Evolutionary conservation across 2,888 invertebrate genomes (phyloP), one percentile per base, ranked within the genome.

Genomic region (Trachelus stipa): DNA sequence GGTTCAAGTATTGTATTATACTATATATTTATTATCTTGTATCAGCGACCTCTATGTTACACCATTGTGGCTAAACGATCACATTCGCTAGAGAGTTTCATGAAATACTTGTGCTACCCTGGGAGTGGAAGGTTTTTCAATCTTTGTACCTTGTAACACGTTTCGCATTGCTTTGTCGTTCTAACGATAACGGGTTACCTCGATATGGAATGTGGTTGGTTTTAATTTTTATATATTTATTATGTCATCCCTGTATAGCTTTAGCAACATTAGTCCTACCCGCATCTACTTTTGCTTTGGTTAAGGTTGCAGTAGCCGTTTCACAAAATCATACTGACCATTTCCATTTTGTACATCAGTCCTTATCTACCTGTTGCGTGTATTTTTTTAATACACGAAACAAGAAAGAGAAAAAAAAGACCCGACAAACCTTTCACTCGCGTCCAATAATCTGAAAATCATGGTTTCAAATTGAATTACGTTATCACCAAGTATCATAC

Each of bases 221-320:
- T 56, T 75, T 76, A 78, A 31, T 33, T 33, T 34, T 73, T 71
- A 35, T n/a, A 40, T 78, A 68, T 78, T 78, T 77, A 75, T 83
- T 68, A 31, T 69, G 79, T 77, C 77, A 34, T 81, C 68, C 73
- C 77, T 68, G 77, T 81, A 69, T 76, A 74, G 83, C 83, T 82
- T 85, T 31, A 23, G 76, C 79, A 69, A 79, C 80, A 33, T 4
- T 15, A 12, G 6, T 40, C 15, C 9, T 23, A 9, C 56, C 23
- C 56, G 23, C 56, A 56, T 23, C 15, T 56, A 37, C 68, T 73
- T 76, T 75, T 71, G 85, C 86, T 77, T 85, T 80, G 77, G 78
- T 81, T 35, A 79, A 78, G 82, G 82, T 83, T 79, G 80, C 77
- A 78, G 73, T 77, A 37, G 71, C 73, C 74, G 40, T 56, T 23